Base-by-base conservation (phyloP, 2,888 invertebrate species). In the Lobophora halterata region DNA sequence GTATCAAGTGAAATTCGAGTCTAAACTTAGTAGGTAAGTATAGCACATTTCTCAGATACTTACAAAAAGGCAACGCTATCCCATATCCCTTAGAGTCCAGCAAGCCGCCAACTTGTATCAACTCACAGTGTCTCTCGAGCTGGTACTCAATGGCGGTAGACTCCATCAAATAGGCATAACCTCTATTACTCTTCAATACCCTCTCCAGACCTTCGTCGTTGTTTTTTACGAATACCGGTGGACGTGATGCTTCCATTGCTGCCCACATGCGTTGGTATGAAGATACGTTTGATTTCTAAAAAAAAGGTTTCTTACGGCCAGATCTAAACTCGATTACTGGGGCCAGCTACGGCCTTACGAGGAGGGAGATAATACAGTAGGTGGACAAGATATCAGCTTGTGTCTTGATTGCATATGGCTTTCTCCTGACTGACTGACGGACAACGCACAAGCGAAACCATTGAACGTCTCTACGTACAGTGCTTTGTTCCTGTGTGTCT, bases 131-230 rank as follows among this genome's bases (percentile, higher is more conserved):
- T 45, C 95, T 89, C 73, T 96, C 94, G 48, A 95, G 90, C 59
- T 93, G 93, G 78, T 98, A 99, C 76, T 99, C 98, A 49, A 99
- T 93, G 1, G 94, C 93, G 0, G 97, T 95, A 3, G 97, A 97
- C 85, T 99, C 99, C 96, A 98, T 98, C 25, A 99, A 88, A 73
- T 94, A 99, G 2, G 99, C 99, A 74, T 97, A 99, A 34, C 89
- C 89, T 31, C 93, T 90, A 71, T 94, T 94, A 21, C 91, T 92
- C 73, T 92, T 93, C 32, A 91, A 63, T 0, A 98, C 98, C 42
- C 95, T 89, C 6, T 96, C 94, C 1, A 97, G 93, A 0, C 98
- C 98, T 62, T 96, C 95, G 24, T 91, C 91, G 68, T 97, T 98
- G 63, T 90, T 92, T 42, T 89, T 90, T 5, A 93, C 92, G 73